Evolutionary conservation across 2,888 invertebrate genomes (phyloP), one percentile per base, ranked within the genome.

Genomic region (Timema cristinae): DNA sequence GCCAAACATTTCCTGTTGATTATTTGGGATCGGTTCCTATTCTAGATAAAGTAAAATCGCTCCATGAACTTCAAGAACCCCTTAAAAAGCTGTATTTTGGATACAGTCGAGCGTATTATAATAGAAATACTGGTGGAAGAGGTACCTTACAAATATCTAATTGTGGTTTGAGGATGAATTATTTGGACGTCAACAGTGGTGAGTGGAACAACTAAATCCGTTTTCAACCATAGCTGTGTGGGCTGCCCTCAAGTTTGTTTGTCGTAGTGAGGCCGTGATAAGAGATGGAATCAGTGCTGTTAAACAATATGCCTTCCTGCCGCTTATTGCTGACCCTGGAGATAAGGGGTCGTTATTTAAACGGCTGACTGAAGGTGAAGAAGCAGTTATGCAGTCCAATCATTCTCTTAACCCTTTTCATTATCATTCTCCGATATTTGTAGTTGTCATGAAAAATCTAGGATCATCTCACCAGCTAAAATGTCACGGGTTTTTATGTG

Each of bases 141-240:
- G 73, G 73, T 1, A 78, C 79, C 10, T 79, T 91, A 80, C 89
- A 90, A 81, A 91, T 91, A 76, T 89, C 90, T 1, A 84, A 86
- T 77, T 84, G 85, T 70, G 93, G 93, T 32, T 83, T 93, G n/a
- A 88, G 90, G 81, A 89, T 92, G n/a, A 86, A 88, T 79, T 87
- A 88, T 15, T 67, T 63, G 5, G 66, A 70, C 6, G 49, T 67
- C 11, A 81, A 81, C 10, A 73, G 75, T 0, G 78, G 76, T 69
- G 81, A 82, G 47, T 72, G 2, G 78, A 75, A 73, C 83, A 84
- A 70, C 83, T 91, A 70, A 94, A 95, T 79, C 92, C 94, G 2
- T 95, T 95, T 79, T 92, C 94, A 32, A 92, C 94, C 66, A 95
- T 95, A 81, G 95, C 95, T 1, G 95, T 95, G 2, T 95, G 95